These are phyloP conservation scores for Ctenoplectra terminalis DNA, from an alignment of 1,140 invertebrate species.

Conservation along the genomic window DNA sequence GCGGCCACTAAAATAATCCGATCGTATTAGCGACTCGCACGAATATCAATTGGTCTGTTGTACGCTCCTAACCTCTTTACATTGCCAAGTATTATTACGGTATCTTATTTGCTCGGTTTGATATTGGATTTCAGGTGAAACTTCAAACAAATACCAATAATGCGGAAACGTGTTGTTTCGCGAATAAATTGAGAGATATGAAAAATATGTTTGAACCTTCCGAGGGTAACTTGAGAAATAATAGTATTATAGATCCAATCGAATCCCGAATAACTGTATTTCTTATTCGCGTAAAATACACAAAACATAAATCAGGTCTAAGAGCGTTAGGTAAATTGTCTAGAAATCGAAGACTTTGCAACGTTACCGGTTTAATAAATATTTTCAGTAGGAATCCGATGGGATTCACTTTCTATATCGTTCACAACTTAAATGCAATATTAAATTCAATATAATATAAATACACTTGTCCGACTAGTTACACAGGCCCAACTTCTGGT, in stretches of 20 bases:
- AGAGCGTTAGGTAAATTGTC: background rate
- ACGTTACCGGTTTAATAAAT: background rate
- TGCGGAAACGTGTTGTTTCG: background rate
- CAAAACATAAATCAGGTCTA: background rate
- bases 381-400: background rate
- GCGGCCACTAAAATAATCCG: conserved; percentile 28
- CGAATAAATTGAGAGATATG: background rate
- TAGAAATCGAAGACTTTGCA: background rate
- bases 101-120: conserved; percentile 19
- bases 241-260: background rate
- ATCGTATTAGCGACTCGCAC: conserved; percentile 24
- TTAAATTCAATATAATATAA: background rate
- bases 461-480: background rate
- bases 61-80: conserved; percentile 12
- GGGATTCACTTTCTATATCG: conserved; percentile 15
- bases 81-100: conserved; percentile 23
- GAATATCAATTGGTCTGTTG: conserved; percentile 28
- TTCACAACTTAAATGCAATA: background rate
- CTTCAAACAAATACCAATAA: background rate
- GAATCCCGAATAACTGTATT: no score
- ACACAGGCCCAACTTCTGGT: background rate
- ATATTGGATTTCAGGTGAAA: conserved; percentile 1
- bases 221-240: background rate
- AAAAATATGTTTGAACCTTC: background rate
- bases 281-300: no score